Evolutionary conservation across 2,888 invertebrate genomes (phyloP).

Genomic region (Agonopterix subpropinquella): DNA sequence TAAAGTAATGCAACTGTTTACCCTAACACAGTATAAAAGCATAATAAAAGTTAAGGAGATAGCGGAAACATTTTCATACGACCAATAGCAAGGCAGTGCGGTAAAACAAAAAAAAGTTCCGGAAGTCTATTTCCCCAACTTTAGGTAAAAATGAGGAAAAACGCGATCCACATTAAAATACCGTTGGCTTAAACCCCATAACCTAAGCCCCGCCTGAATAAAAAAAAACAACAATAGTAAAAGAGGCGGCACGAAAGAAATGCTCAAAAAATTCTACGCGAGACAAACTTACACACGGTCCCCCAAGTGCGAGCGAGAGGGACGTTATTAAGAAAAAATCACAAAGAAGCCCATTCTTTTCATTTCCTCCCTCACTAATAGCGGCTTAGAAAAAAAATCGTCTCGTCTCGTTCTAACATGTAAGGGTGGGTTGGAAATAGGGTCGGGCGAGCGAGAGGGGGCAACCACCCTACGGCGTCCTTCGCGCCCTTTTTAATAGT

Average conservation of each 20-base stretch:
- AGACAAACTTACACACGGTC: constrained; percentile 32
- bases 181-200: constrained; percentile 61
- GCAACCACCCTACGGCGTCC: constrained; percentile 46
- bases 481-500: constrained; percentile 71
- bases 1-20: too few species aligned
- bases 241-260: constrained; percentile 69
- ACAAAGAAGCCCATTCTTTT: constrained; percentile 72
- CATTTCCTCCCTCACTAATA: constrained; percentile 72
- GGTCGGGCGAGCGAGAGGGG: constrained; percentile 67
- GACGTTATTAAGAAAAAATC: constrained; percentile 65
- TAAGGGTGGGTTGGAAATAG: constrained; percentile 51
- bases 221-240: constrained; percentile 60
- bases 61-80: background rate
- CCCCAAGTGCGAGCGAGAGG: constrained; percentile 54
- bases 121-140: constrained; percentile 19
- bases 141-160: constrained; percentile 54
- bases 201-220: constrained; percentile 66
- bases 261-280: constrained; percentile 49
- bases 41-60: too few species aligned
- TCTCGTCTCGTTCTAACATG: constrained; percentile 60
- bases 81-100: constrained; percentile 7
- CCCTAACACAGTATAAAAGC: too few species aligned
- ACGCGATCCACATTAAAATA: constrained; percentile 42
- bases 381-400: constrained; percentile 73
- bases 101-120: constrained; percentile 4